Evolutionary conservation across 2,113 vertebrate genomes (phyloP).

Genomic region (Turnix velox): DNA sequence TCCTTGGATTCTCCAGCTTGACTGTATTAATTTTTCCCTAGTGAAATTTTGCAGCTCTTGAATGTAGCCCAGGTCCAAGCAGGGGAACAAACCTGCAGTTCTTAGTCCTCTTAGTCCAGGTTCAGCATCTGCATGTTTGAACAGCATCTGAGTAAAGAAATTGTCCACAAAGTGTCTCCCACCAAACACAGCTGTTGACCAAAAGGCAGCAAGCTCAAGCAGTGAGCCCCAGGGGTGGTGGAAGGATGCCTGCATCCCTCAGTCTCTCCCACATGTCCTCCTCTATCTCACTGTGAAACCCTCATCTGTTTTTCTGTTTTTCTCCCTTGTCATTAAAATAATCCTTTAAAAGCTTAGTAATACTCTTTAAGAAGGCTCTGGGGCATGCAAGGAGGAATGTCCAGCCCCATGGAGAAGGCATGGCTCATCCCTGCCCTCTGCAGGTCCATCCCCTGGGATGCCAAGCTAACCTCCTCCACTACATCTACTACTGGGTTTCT

Average conservation of each 20-base stretch:
- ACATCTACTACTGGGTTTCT: not conserved
- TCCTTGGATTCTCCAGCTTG: not conserved
- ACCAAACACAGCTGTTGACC: not conserved
- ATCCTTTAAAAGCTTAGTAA: not conserved
- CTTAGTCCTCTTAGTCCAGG: not conserved
- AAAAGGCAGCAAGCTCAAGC: not conserved
- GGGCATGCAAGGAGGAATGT: not conserved
- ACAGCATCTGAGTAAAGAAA: accelerated
- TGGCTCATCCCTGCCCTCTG: not conserved
- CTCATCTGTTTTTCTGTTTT: not conserved
- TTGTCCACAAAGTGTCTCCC: not conserved
- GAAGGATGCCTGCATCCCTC: too few species aligned
- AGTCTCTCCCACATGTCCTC: not conserved
- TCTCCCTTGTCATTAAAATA: not conserved
- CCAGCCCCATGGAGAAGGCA: not conserved
- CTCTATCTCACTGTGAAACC: accelerated
- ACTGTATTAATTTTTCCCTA: not conserved
- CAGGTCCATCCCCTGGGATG: accelerated
- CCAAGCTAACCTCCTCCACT: not conserved
- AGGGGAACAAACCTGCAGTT: not conserved
- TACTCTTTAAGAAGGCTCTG: accelerated
- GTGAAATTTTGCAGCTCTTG: not conserved
- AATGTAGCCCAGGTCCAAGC: not conserved
- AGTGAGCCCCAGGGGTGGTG: not conserved
- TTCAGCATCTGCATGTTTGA: not conserved